phyloP scores from a whole-genome alignment of 2,113 vertebrate species.

The Pelmatolapia mariae region DNA sequence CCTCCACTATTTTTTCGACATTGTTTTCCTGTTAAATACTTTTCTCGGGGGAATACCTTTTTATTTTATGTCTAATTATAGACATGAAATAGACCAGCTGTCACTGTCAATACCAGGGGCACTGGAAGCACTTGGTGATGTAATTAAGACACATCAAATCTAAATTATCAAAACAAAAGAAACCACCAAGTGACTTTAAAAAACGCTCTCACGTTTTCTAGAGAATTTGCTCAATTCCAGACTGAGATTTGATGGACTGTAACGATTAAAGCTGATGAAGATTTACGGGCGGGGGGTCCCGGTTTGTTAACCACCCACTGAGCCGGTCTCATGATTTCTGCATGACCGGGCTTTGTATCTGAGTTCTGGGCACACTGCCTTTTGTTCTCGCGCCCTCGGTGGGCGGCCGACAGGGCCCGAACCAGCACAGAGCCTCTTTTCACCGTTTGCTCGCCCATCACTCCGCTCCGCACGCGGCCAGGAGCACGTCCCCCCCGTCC shows the following conservation, averaged over 20 bases:
- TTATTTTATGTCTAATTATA: not conserved
- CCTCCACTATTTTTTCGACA: not conserved
- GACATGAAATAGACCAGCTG: not conserved
- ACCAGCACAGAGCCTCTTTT: slow-evolving; percentile 52
- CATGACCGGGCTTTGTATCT: slow-evolving; percentile 63
- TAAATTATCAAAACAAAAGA: not conserved
- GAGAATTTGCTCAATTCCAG: slow-evolving; percentile 26
- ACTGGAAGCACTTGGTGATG: not conserved
- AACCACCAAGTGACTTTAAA: not conserved
- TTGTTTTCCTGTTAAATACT: not conserved
- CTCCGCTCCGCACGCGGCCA: not conserved
- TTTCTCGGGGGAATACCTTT: not conserved
- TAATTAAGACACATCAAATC: not conserved
- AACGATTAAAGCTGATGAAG: slow-evolving; percentile 39
- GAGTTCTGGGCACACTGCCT: slow-evolving; percentile 19
- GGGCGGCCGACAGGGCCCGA: slow-evolving; percentile 3
- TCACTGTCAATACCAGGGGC: not conserved
- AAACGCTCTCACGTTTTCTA: not conserved
- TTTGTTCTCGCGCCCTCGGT: slow-evolving; percentile 48
- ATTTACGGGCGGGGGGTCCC: slow-evolving; percentile 21
- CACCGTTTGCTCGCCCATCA: slow-evolving; percentile 12
- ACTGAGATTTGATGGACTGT: slow-evolving; percentile 34
- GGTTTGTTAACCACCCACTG: slow-evolving; percentile 62
- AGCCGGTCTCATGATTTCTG: slow-evolving; percentile 65
- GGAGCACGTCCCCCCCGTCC: not conserved